These are phyloP conservation scores for Xyrichtys novacula DNA, from an alignment of 2,797 vertebrate genomes.

Conservation along the genomic window DNA sequence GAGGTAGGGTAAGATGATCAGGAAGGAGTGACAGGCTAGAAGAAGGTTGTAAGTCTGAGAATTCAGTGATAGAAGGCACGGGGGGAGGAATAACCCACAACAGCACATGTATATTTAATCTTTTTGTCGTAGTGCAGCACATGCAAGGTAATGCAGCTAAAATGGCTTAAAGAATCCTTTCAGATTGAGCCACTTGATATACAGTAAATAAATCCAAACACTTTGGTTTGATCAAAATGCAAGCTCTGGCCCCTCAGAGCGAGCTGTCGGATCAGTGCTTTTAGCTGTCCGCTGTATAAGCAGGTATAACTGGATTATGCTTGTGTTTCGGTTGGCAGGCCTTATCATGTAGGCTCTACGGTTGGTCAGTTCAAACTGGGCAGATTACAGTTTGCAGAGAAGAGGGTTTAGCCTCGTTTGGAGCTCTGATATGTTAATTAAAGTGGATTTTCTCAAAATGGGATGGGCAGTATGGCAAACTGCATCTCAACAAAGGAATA, in stretches of 20 bases:
- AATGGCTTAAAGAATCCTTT: conserved; percentile 43
- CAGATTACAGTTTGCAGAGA: conserved; percentile 77
- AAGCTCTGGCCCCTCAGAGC: conserved; percentile 52
- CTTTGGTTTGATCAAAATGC: conserved; percentile 62
- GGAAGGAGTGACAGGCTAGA: conserved; percentile 24
- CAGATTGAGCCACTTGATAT: conserved; percentile 45
- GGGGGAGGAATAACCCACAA: conserved; percentile 29
- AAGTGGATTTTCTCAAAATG: conserved; percentile 81
- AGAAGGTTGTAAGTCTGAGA: conserved; percentile 20
- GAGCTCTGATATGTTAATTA: conserved; percentile 86
- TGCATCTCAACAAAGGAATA: conserved; percentile 78
- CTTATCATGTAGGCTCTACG: conserved; percentile 68
- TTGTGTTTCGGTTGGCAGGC: conserved; percentile 74
- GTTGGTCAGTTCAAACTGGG: conserved; percentile 79
- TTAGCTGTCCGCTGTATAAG: conserved; percentile 69
- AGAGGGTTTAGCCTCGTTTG: conserved; percentile 79
- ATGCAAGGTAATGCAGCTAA: conserved; percentile 31
- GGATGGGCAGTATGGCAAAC: conserved; percentile 72
- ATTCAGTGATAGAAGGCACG: conserved; percentile 36
- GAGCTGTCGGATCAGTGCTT: conserved; percentile 65
- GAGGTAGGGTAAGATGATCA: conserved; percentile 41
- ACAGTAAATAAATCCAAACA: conserved; percentile 61
- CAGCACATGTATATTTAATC: conserved; percentile 49
- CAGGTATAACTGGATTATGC: conserved; percentile 83
- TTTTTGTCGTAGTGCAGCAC: conserved; percentile 17